Base-by-base conservation (phyloP, 2,797 vertebrate species). In the Bryconaethiops microstoma region DNA sequence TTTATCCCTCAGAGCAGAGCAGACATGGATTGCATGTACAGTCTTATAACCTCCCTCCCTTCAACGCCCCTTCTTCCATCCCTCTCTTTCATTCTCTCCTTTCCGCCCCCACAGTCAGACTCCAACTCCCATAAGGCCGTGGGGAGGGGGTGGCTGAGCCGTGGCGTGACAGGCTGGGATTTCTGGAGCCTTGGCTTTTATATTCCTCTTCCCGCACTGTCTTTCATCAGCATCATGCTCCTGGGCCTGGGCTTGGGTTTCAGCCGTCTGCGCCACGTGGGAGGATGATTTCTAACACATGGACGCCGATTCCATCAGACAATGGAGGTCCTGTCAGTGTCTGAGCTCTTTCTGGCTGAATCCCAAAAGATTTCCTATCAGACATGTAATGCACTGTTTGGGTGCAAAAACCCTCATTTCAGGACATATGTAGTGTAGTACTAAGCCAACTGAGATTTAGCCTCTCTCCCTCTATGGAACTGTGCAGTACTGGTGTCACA, bases 221-320 rank as follows among this genome's bases (percentile, higher is more conserved):
- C 94, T 95, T 94, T 95, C 94, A 94, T 95, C 94, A 94, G 91
- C 86, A 83, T 88, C 87, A 90, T 92, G 90, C 91, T 90, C 89
- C 91, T 89, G 92, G 92, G 91, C 89, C 90, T 87, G 89, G 92
- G 89, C 89, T 93, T 91, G 88, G 80, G 89, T 94, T 95, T 93
- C 94, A 94, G 92, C 91, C 69, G 86, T 88, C 78, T 60, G 80
- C 75, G 92, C 93, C 92, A 92, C 90, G 94, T 95, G 94, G 94
- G 94, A 88, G 93, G 94, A 95, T 94, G 94, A 95, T 94, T 93
- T 94, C 91, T 93, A 94, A 94, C 94, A 95, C 94, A 95, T 95
- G 94, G 92, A 92, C 90, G 90, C 89, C 86, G 89, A 92, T 92
- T 90, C 91, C 91, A 91, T 82, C 67, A 90, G 94, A 95, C 93